Base-by-base conservation (phyloP, 1,140 invertebrate species). In the Potamilus streckersoni region DNA sequence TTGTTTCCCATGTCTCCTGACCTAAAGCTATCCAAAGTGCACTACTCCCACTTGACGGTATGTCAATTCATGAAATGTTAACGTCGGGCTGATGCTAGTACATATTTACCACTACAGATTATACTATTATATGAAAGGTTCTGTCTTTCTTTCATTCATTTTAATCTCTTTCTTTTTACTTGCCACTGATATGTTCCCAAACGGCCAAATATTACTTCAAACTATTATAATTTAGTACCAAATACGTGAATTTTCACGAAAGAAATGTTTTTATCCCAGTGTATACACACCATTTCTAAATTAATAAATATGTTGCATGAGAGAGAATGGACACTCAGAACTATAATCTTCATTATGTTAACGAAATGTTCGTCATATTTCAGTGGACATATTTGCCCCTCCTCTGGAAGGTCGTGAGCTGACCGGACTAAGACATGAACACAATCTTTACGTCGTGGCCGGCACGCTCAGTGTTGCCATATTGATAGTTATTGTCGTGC, bases 391-490 rank as follows among this genome's bases (percentile, higher is more conserved):
- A 65, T 83, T 83, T 71, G 80, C 80, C 8, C 82, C 82, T 12
- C 79, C 79, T 19, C 75, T 81, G 31, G 80, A 81, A 58, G 77
- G 65, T 31, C 68, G 49, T 31, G 76, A 68, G 4, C 16, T 81
- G 8, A 59, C 69, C 16, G 60, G 71, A 15, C 57, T 73, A 13
- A 56, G 69, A 16, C 83, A 83, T 78, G 76, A 79, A 61, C 82
- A 80, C 62, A 85, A 83, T 60, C 70, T 85, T 71, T 85, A 85
- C 76, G 82, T 85, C n/a, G 79, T 85, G 6, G 79, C 75, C 14
- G 83, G 77, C 23, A 85, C 82, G 1, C 74, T 85, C 38, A 78
- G 79, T 1, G 80, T 79, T 57, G 80, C 82, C 59, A 67, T 85
- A 17, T 56, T 83, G 12, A 78, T 83, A 15, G 82, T 80, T 2